phyloP scores from a whole-genome alignment of 2,797 vertebrate genomes.

The Rhodeus uyekii region DNA sequence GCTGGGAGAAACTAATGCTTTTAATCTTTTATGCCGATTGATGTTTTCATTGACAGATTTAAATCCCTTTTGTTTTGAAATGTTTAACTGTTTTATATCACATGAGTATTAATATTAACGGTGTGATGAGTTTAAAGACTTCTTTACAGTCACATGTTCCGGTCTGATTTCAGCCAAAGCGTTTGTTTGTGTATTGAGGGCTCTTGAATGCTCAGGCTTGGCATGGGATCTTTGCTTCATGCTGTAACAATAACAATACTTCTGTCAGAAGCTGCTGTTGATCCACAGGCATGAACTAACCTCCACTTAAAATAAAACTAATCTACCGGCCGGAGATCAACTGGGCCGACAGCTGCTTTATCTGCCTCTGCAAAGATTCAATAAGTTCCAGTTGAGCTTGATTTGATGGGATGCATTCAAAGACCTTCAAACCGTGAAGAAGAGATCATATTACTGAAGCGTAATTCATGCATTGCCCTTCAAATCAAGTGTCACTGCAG shows the following conservation, averaged over 20 bases:
- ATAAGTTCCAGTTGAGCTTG: slow-evolving; percentile 19
- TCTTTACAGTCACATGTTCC: background rate
- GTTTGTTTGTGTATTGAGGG: background rate
- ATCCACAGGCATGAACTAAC: slow-evolving; percentile 94
- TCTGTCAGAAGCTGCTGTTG: slow-evolving; percentile 69
- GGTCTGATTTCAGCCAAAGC: background rate
- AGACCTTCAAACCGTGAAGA: background rate
- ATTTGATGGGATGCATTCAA: slow-evolving; percentile 14
- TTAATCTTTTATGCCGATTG: background rate
- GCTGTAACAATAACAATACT: slow-evolving; percentile 61
- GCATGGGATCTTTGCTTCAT: slow-evolving; percentile 64
- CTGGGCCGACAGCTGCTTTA: slow-evolving; percentile 40
- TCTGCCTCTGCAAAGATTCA: slow-evolving; percentile 17
- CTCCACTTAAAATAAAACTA: slow-evolving; percentile 60
- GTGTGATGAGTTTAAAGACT: background rate
- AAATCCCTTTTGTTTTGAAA: background rate
- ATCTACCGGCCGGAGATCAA: slow-evolving; percentile 47
- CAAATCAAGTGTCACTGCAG: slow-evolving; percentile 9
- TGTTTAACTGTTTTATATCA: background rate
- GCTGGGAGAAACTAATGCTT: background rate
- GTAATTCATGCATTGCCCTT: background rate
- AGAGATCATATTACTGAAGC: background rate
- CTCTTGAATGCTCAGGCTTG: slow-evolving; percentile 61
- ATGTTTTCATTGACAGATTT: background rate
- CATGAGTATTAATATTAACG: background rate